Base-by-base conservation (phyloP, 2,888 invertebrate species). In the Agrotis ipsilon region DNA sequence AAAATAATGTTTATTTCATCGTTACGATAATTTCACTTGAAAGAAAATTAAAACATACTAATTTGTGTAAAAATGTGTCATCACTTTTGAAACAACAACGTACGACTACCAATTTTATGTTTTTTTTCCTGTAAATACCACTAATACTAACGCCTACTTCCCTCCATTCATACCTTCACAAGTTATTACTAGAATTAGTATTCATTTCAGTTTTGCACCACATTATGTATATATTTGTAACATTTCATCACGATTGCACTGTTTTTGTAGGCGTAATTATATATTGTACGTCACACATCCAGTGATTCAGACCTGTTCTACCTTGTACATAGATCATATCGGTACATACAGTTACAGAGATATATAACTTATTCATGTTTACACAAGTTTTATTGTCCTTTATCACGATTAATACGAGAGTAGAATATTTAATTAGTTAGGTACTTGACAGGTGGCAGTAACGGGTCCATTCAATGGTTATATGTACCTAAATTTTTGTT, bases 361-460 rank as follows among this genome's bases (percentile, higher is more conserved):
- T 21, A 6, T 7, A 52, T 55, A 55, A 55, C 75, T 78, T 84
- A 78, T 86, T 84, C 80, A 80, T 80, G 75, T 72, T 57, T 39
- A 73, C 78, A 76, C 67, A 78, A 66, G 68, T 78, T 78, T 73
- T 85, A 85, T 83, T 76, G 75, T 85, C 55, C 70, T 72, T 63
- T 78, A 77, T 72, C 74, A 63, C 39, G 77, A 80, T 81, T 65
- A 74, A 21, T 72, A 72, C 78, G 82, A 70, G 68, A 64, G 52
- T 13, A 51, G 86, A 82, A 84, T 84, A 54, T 75, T 70, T 70
- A 84, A 83, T 80, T 64, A 68, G 51, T 68, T 52, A 69, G 51
- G 58, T 58, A 54, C 52, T 78, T 69, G 69, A 74, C 63, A 58
- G 61, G 61, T 71, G 57, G 67, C 45, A 51, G 27, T 65, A 43